Base-by-base conservation (phyloP, 2,797 vertebrate species). In the Hozukius guyotensis region DNA sequence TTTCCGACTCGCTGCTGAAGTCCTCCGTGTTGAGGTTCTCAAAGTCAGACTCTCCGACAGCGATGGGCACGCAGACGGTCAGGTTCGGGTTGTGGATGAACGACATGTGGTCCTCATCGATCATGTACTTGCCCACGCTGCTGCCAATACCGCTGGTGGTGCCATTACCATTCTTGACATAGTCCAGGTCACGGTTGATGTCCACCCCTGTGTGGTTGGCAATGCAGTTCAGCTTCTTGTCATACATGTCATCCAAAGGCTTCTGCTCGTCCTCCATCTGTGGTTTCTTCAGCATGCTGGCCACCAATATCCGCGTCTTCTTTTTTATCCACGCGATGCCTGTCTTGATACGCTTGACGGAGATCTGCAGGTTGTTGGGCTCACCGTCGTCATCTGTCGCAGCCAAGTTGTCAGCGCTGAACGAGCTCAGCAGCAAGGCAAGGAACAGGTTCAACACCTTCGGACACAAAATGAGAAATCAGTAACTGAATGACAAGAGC, bases 71-170 rank as follows among this genome's bases (percentile, higher is more conserved):
- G 16, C 98, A 96, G 20, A 99, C 98, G 0, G 98, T 99, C 77
- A 99, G 94, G 86, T 99, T 98, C 36, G 99, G 99, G 83, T 99
- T 99, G 93, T 99, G 97, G 94, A 99, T 99, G 94, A 99, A 99
- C 52, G 98, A 99, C 97, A 99, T 98, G 93, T 99, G 98, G 81
- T 99, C 99, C 72, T 99, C 99, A 0, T 99, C 98, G 0, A 99
- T 97, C 91, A 99, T 97, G 86, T 99, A 99, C 63, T 98, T 99
- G 84, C 99, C 98, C 83, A 99, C 97, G 0, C 98, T 99, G 96
- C 98, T 99, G 29, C 98, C 98, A 6, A 99, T 99, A 20, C 99
- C 98, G 0, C 98, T 99, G 34, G 98, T 99, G 3, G 98, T 99
- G 71, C 98, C 98, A 0, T 99, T 99, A 72, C 98, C 98, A 0